Evolutionary conservation across 2,888 invertebrate species (phyloP), one percentile per base, ranked within the genome.

Genomic region (Pollenia amentaria): DNA sequence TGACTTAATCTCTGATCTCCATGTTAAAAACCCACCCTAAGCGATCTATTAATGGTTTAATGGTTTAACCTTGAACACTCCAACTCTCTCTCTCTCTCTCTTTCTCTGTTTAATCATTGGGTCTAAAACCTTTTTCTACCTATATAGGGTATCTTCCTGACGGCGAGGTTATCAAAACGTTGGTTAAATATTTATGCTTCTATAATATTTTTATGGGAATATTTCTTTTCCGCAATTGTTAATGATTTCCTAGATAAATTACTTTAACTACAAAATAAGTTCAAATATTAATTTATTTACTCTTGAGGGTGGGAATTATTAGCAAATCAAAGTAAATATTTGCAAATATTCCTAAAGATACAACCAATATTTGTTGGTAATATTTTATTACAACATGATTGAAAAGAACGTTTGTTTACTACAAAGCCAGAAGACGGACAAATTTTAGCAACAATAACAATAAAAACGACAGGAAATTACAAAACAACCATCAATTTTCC

Each of bases 241-340:
- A 51, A 53, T 76, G 42, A 51, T 55, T 67, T 67, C 16, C 44
- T 16, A 38, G 14, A 51, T 10, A 40, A 16, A 76, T 46, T 40
- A 0, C 38, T 62, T 48, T 9, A 40, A 64, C 12, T 40, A 21
- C 12, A 14, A 10, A 16, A 57, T 21, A 21, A 42, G 40, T 46
- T 42, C 42, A n/a, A 72, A 72, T 2, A 75, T 8, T 53, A 53
- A 29, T 46, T 29, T 77, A 40, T 53, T 64, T 64, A n/a, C 38
- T 75, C 38, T 73, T 73, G 69, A 55, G 79, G 77, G 55, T 70
- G 79, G 70, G 51, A 62, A 44, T 18, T 76, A 40, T 76, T 64
- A 21, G 6, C 21, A 57, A 65, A 67, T 75, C 46, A 65, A 72
- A 64, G 57, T 60, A 75, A 57, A 75, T 75, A 75, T 67, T 67